Percentiles rank a stretch among this genome's conserved stretches.
phyloP scores from a whole-genome alignment of 2,797 vertebrate species.

The Anniella stebbinsi region DNA sequence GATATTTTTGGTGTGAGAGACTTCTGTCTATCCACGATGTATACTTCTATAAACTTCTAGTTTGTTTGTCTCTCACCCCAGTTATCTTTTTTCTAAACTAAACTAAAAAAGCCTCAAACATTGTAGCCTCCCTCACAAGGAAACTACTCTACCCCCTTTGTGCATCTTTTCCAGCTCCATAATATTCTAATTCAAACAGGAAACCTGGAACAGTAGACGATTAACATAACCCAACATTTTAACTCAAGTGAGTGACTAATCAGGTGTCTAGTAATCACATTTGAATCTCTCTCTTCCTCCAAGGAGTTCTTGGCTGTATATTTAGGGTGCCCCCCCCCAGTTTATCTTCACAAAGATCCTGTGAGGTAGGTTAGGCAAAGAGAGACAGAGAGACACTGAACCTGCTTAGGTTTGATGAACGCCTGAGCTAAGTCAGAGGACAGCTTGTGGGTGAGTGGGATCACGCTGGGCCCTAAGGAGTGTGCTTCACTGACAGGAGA shows the following conservation, averaged over 20 bases:
- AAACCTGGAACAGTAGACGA: not conserved
- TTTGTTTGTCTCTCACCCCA: not conserved
- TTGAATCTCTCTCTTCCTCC: not conserved
- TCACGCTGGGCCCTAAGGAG: no score
- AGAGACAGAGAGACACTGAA: not conserved
- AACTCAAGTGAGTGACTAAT: not conserved
- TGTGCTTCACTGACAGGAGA: no score
- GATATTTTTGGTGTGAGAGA: no score
- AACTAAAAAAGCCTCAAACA: not conserved
- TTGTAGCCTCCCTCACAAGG: not conserved
- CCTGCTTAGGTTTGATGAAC: no score
- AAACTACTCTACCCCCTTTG: not conserved
- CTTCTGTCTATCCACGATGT: not conserved
- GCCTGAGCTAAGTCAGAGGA: no score
- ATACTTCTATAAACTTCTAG: not conserved
- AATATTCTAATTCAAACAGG: not conserved
- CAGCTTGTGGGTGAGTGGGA: no score
- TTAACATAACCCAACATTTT: no score
- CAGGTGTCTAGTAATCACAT: not conserved
- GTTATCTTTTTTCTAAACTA: not conserved
- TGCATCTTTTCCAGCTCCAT: not conserved
- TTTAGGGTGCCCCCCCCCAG: not conserved
- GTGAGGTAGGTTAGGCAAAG: not conserved
- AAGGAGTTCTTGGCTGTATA: not conserved
- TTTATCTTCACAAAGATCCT: not conserved